Evolutionary conservation across 2,888 invertebrate genomes (phyloP).

Genomic region (Nasonia oneida): DNA sequence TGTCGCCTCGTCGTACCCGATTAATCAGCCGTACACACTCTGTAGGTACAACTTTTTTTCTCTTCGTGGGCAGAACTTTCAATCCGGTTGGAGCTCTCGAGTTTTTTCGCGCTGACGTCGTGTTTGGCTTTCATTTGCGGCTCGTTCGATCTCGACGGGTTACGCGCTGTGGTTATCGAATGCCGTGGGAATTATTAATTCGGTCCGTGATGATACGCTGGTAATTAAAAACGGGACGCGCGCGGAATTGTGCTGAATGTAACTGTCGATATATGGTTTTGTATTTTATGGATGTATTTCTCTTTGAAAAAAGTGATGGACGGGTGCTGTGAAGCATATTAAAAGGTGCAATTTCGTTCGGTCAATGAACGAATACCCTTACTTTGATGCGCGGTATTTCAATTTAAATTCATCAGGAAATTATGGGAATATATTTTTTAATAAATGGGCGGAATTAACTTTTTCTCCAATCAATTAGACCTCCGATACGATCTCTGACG

Average conservation of each 20-base stretch:
- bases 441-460: too few species aligned
- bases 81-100: neutral
- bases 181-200: neutral
- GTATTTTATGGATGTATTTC: too few species aligned
- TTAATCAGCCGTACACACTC: neutral
- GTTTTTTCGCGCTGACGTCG: neutral
- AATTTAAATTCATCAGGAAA: too few species aligned
- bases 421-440: too few species aligned
- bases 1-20: neutral
- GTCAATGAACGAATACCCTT: too few species aligned
- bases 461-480: conserved; percentile 5
- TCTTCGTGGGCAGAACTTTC: neutral
- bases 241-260: neutral
- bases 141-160: neutral
- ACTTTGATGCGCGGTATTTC: too few species aligned
- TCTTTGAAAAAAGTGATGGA: too few species aligned
- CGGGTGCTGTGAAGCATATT: too few species aligned
- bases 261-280: neutral
- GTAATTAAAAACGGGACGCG: neutral
- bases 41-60: neutral
- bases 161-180: neutral
- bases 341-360: too few species aligned
- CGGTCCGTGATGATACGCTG: neutral
- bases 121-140: conserved; percentile 26
- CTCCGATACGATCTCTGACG: too few species aligned